These are phyloP conservation scores for Acanthopagrus latus DNA, from an alignment of 2,797 vertebrate genomes.

Conservation along the genomic window DNA sequence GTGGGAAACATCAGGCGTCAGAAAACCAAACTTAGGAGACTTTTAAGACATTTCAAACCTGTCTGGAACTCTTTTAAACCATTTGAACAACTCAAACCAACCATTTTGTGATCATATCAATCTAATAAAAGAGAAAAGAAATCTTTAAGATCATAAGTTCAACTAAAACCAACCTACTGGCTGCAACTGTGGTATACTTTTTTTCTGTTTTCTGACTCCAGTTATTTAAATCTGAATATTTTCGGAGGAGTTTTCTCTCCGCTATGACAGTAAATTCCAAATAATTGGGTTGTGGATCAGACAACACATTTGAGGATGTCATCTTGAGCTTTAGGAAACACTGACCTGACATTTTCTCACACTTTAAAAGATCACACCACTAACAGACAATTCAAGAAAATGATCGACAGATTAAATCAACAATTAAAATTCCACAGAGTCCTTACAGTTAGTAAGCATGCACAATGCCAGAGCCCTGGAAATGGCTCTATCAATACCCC, in stretches of 20 bases:
- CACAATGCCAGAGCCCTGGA: not conserved
- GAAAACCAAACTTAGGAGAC: not conserved
- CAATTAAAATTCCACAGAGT: not conserved
- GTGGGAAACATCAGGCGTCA: slow-evolving; percentile 30
- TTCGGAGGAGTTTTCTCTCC: no score
- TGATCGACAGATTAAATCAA: no score
- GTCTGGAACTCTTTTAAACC: not conserved
- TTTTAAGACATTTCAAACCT: not conserved
- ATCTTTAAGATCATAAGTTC: not conserved
- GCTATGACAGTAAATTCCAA: no score
- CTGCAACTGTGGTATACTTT: not conserved
- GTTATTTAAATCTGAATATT: no score
- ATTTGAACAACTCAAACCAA: slow-evolving; percentile 1
- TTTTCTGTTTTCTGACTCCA: no score
- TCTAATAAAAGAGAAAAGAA: not conserved
- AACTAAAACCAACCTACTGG: no score
- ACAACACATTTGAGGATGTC: no score
- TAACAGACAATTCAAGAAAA: no score
- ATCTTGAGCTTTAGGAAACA: no score
- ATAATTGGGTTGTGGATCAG: no score
- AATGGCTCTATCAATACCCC: not conserved
- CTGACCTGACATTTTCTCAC: no score
- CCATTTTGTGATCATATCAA: not conserved
- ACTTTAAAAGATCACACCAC: no score
- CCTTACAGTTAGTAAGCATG: not conserved